These are phyloP conservation scores for Montipora efflorescens DNA, from an alignment of 64 coral and sea anemone genomes.

Conservation along the genomic window DNA sequence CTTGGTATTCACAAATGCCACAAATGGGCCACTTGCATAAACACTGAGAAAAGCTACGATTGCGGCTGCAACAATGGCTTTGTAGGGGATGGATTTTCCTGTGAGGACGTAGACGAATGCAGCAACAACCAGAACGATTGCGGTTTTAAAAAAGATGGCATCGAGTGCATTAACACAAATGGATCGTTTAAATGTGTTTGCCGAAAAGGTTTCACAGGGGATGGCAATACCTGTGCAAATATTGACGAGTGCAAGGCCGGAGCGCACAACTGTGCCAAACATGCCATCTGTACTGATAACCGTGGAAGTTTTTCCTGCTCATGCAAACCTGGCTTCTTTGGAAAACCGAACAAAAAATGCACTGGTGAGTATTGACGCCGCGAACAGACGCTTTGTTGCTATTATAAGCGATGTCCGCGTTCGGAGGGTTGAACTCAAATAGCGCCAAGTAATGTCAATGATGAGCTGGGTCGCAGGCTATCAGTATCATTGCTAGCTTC, in stretches of 20 bases:
- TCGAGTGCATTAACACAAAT: neutral
- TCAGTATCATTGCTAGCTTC: too few species aligned
- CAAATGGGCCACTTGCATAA: slow-evolving; percentile 11
- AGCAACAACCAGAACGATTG: neutral
- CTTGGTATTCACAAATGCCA: slow-evolving; percentile 25
- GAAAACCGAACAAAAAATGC: neutral
- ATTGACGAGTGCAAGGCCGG: slow-evolving; percentile 2
- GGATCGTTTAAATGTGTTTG: slow-evolving; percentile 24
- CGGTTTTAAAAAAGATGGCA: neutral
- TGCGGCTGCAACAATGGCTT: slow-evolving; percentile 14
- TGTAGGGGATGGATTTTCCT: neutral
- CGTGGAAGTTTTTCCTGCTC: neutral
- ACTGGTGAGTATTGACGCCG: neutral
- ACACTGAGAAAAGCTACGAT: slow-evolving; percentile 2
- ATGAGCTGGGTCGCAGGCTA: too few species aligned
- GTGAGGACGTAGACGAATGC: slow-evolving; percentile 16
- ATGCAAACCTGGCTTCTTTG: slow-evolving; percentile 11
- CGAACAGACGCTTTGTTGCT: neutral
- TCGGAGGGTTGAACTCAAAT: too few species aligned
- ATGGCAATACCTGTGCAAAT: neutral
- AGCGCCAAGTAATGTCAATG: too few species aligned
- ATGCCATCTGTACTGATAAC: neutral
- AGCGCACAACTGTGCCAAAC: neutral
- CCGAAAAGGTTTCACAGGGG: neutral
- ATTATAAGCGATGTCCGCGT: too few species aligned